phyloP scores from a whole-genome alignment of 2,888 invertebrate genomes.

The Stenotaenia linearis region DNA sequence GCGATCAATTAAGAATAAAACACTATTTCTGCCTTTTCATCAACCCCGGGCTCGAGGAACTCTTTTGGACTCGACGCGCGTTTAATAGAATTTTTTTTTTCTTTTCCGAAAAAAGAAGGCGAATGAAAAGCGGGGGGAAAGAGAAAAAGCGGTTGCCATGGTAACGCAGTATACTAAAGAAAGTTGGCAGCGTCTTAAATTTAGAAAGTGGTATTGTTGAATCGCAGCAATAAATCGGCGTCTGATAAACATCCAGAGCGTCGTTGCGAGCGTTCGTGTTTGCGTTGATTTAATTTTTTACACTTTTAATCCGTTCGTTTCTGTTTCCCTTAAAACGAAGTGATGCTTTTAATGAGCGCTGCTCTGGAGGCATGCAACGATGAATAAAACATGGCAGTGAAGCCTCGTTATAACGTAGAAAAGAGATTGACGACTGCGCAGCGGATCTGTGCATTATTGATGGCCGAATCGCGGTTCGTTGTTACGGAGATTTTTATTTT shows the following conservation, averaged over 20 bases:
- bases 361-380: background rate
- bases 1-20: background rate
- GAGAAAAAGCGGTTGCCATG: background rate
- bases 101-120: background rate
- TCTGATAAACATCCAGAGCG: background rate
- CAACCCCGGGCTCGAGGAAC: background rate
- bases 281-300: conserved; percentile 3
- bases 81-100: conserved; percentile 4
- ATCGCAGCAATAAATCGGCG: background rate
- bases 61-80: background rate
- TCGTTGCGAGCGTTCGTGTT: background rate
- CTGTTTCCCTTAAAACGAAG: background rate
- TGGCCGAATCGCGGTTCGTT: background rate
- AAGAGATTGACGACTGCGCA: background rate
- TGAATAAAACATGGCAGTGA: background rate
- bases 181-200: background rate
- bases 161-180: background rate
- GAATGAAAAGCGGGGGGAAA: background rate
- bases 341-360: background rate
- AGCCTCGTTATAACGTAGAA: background rate
- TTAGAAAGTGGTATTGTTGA: background rate
- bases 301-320: background rate
- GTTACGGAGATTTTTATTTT: background rate
- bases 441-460: background rate
- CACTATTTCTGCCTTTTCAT: background rate